phyloP scores from a whole-genome alignment of 2,113 vertebrate species.

The Rhineura floridana region DNA sequence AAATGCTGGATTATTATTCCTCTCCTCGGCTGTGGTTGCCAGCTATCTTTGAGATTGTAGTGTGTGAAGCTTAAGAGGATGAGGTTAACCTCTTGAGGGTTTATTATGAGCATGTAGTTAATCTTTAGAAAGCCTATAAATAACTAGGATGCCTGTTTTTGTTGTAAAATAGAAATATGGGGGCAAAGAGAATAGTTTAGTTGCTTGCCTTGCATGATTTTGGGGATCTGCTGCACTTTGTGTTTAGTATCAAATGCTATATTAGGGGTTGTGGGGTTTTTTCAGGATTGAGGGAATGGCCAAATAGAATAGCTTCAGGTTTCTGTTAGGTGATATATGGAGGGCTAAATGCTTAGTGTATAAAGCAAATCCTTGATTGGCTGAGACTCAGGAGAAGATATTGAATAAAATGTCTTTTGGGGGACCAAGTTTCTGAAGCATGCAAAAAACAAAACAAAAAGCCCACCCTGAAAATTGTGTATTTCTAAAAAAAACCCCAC shows the following conservation, averaged over 20 bases:
- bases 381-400: not conserved
- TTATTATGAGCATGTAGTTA: slow-evolving; percentile 77
- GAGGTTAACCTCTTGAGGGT: slow-evolving; percentile 79
- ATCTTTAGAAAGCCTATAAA: slow-evolving; percentile 78
- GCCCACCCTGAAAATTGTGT: not conserved
- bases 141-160: slow-evolving; percentile 74
- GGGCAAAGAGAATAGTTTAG: slow-evolving; percentile 52
- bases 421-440: not conserved
- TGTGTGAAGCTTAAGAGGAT: slow-evolving; percentile 80
- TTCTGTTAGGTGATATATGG: slow-evolving; percentile 36
- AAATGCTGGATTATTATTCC: slow-evolving; percentile 76
- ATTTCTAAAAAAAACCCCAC: not conserved
- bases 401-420: not conserved
- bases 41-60: slow-evolving; percentile 75
- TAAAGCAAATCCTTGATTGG: not conserved
- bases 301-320: slow-evolving; percentile 36
- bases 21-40: slow-evolving; percentile 71
- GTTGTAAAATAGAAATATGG: slow-evolving; percentile 68
- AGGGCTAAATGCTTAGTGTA: not conserved
- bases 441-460: not conserved
- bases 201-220: slow-evolving; percentile 33
- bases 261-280: no score
- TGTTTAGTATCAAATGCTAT: slow-evolving; percentile 40
- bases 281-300: not conserved
- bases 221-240: slow-evolving; percentile 43